Conservation (phyloP, 1,140 invertebrate genomes). For the Arion vulgaris region DNA sequence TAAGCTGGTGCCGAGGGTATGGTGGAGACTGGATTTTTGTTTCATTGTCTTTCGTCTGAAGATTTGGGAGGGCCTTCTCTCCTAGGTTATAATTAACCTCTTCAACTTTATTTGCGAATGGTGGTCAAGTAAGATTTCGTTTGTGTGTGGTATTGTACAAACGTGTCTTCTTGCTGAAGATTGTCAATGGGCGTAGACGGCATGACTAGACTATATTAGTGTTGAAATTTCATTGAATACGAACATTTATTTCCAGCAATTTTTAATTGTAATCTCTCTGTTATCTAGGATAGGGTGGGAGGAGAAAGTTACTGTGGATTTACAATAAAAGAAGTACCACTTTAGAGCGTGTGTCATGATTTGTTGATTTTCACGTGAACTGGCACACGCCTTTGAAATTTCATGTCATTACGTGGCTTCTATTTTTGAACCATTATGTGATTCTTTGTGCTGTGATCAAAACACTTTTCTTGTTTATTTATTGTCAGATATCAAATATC, state of each 20-base stretch:
- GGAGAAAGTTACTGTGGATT: too few relatives aligned
- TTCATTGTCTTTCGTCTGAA: background rate
- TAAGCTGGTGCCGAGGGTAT: background rate
- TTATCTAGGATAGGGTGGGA: too few relatives aligned
- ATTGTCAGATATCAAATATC: too few relatives aligned
- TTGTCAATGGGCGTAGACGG: background rate
- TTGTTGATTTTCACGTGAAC: too few relatives aligned
- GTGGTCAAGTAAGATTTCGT: background rate
- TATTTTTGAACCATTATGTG: too few relatives aligned
- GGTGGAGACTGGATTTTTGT: background rate
- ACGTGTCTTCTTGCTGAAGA: background rate
- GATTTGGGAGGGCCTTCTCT: background rate
- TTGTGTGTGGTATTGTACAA: background rate
- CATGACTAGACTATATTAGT: background rate
- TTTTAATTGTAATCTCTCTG: too few relatives aligned
- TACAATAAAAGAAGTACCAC: too few relatives aligned
- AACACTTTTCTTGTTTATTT: too few relatives aligned
- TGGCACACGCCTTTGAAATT: too few relatives aligned
- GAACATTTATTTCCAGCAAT: background rate
- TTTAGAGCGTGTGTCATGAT: too few relatives aligned
- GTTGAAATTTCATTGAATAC: background rate
- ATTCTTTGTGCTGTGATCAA: too few relatives aligned
- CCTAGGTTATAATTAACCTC: background rate
- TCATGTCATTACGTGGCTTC: too few relatives aligned
- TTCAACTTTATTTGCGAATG: background rate